Percentiles rank a stretch among this genome's conserved stretches.
Conservation (phyloP, 2,888 invertebrate genomes). For the Ennomos erosarius region DNA sequence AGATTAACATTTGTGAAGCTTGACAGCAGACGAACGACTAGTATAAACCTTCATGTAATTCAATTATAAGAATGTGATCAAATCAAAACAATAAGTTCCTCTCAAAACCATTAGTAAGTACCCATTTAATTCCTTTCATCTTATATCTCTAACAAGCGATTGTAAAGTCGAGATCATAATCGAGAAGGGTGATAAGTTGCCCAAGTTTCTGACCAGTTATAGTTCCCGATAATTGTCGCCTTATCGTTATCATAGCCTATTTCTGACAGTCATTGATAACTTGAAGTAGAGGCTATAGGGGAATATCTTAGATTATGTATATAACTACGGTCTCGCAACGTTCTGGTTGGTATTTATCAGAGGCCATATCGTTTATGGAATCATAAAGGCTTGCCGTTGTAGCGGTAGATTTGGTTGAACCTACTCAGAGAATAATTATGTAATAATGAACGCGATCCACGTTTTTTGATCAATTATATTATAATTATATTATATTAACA, state of each 20-base stretch:
- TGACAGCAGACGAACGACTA: too few species aligned
- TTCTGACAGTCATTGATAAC: slow-evolving; percentile 27
- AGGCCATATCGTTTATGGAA: slow-evolving; percentile 42
- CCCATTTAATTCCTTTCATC: not conserved
- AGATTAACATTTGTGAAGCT: too few species aligned
- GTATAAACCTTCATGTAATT: too few species aligned
- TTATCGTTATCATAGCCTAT: slow-evolving; percentile 32
- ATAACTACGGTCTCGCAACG: slow-evolving; percentile 15
- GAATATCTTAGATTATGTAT: slow-evolving; percentile 16
- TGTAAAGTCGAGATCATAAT: slow-evolving; percentile 22
- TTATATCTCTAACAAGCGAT: slow-evolving; percentile 5
- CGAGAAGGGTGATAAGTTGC: slow-evolving; percentile 34
- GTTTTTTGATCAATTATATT: too few species aligned
- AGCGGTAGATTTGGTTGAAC: too few species aligned
- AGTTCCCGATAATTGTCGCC: slow-evolving; percentile 30
- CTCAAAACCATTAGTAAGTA: not conserved
- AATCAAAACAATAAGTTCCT: not conserved
- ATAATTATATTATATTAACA: too few species aligned
- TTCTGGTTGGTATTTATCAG: slow-evolving; percentile 18
- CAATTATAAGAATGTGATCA: too few species aligned
- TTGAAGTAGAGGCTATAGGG: slow-evolving; percentile 26
- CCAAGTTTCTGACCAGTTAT: slow-evolving; percentile 33
- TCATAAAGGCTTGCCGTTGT: slow-evolving; percentile 24
- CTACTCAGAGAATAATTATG: too few species aligned
- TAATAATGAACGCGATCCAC: too few species aligned